A percentile compares a stretch with the other conserved stretches of the same genome.
phyloP scores from a whole-genome alignment of 2,888 invertebrate genomes.

The Melanostoma mellinum region DNA sequence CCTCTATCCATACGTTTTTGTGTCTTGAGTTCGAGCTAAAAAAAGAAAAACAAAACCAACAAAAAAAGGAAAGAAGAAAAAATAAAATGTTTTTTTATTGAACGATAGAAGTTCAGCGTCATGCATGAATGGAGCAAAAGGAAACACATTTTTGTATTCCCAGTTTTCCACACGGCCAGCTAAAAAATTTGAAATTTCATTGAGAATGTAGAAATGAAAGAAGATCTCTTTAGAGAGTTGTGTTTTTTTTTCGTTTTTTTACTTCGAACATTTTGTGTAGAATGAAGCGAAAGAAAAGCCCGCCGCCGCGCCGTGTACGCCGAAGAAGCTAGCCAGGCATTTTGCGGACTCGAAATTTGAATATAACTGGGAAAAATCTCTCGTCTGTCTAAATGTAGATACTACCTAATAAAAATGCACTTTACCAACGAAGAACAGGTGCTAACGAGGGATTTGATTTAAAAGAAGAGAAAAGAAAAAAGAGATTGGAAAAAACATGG shows the following conservation, averaged over 20 bases:
- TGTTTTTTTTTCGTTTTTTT: slow-evolving; percentile 2
- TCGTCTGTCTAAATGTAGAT: slow-evolving; percentile 29
- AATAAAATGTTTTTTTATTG: slow-evolving; percentile 52
- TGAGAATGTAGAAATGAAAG: slow-evolving; percentile 58
- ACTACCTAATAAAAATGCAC: slow-evolving; percentile 50
- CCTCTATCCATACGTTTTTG: slow-evolving; percentile 43
- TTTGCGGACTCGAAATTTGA: slow-evolving; percentile 38
- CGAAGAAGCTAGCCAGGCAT: slow-evolving; percentile 35
- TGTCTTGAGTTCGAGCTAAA: slow-evolving; percentile 6
- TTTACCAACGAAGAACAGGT: slow-evolving; percentile 60
- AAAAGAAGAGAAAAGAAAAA: not conserved
- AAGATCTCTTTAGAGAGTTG: slow-evolving; percentile 17
- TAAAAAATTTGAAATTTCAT: slow-evolving; percentile 54
- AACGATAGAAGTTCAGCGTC: slow-evolving; percentile 67
- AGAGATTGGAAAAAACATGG: not conserved
- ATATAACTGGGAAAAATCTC: slow-evolving; percentile 37
- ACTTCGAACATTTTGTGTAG: slow-evolving; percentile 3
- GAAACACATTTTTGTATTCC: slow-evolving; percentile 57
- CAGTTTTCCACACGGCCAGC: slow-evolving; percentile 28
- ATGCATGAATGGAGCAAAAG: slow-evolving; percentile 55
- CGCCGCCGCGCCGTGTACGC: slow-evolving; percentile 17
- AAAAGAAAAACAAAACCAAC: slow-evolving; percentile 16
- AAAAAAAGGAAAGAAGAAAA: slow-evolving; percentile 13
- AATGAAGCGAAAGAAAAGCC: slow-evolving; percentile 12
- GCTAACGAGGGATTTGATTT: slow-evolving; percentile 62